Evolutionary conservation across 2,113 vertebrate species (phyloP).

Genomic region (Limnothrissa miodon): DNA sequence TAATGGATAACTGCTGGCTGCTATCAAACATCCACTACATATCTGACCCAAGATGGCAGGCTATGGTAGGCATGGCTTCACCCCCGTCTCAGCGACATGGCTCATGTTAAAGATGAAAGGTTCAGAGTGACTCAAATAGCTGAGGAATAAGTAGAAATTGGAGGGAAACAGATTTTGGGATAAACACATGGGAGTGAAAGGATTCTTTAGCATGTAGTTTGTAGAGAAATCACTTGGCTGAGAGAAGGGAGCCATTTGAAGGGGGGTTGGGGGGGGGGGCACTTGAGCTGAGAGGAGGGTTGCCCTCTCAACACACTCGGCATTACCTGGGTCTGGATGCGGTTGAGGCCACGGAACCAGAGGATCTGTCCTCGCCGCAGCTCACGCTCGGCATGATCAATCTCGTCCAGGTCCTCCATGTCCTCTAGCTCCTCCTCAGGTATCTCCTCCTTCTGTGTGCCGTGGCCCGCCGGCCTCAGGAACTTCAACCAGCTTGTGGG

Average conservation of each 20-base stretch:
- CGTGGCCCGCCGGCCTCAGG: constrained; percentile 94
- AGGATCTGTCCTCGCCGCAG: constrained; percentile 96
- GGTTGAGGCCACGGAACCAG: constrained; percentile 99
- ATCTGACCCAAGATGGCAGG: background rate
- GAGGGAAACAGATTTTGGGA: background rate
- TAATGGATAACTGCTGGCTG: constrained; percentile 10
- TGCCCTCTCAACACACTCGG: background rate
- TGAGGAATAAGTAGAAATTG: background rate
- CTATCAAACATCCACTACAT: background rate
- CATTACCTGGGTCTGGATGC: constrained; percentile 98
- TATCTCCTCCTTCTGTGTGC: constrained; percentile 97
- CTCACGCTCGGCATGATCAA: constrained; percentile 96
- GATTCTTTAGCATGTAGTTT: background rate
- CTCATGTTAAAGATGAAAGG: background rate
- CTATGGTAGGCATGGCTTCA: background rate
- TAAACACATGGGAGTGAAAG: background rate
- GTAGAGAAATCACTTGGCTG: background rate
- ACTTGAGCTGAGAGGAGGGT: background rate
- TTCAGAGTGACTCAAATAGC: background rate
- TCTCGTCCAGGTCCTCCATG: constrained; percentile 94
- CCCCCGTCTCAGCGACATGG: constrained; percentile 1
- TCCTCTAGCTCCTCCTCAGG: constrained; percentile 90
- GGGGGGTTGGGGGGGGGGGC: constrained; percentile 37
- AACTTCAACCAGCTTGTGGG: constrained; percentile 97
- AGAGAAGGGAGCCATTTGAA: background rate